Conservation (phyloP, 2,113 vertebrate species). For the Anser brachyrhynchus region DNA sequence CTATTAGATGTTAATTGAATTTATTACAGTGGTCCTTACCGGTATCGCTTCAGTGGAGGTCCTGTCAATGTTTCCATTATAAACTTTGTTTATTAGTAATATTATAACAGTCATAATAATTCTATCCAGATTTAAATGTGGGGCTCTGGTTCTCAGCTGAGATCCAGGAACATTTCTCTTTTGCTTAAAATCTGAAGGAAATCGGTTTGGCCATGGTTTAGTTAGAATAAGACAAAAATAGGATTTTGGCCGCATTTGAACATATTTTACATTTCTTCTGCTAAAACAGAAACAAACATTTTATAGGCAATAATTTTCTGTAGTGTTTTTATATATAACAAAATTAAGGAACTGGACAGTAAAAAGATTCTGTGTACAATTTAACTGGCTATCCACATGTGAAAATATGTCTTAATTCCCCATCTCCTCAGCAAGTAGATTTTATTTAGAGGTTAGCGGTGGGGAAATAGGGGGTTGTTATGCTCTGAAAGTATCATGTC, state of each 20-base stretch:
- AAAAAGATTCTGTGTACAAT: background rate
- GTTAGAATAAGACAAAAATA: constrained; percentile 37
- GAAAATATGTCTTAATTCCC: background rate
- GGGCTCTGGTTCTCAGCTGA: background rate
- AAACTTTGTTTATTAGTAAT: constrained; percentile 52
- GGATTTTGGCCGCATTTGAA: constrained; percentile 19
- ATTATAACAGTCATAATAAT: constrained; percentile 39
- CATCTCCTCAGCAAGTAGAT: background rate
- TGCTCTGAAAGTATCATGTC: background rate
- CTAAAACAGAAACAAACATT: constrained; percentile 33
- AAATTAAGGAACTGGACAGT: background rate
- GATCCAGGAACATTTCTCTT: constrained; percentile 38
- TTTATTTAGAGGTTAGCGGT: background rate
- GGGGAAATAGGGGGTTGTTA: background rate
- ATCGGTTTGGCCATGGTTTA: constrained; percentile 38
- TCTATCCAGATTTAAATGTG: constrained; percentile 33
- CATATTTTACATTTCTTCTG: constrained; percentile 33
- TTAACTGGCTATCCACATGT: background rate
- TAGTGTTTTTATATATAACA: constrained; percentile 9
- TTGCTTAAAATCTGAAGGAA: constrained; percentile 51
- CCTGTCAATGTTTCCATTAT: constrained; percentile 51
- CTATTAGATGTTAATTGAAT: constrained; percentile 48
- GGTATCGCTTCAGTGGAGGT: background rate
- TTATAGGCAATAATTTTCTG: constrained; percentile 5
- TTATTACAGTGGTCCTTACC: background rate